phyloP scores from a whole-genome alignment of 2,797 vertebrate genomes.

The Sphaeramia orbicularis region DNA sequence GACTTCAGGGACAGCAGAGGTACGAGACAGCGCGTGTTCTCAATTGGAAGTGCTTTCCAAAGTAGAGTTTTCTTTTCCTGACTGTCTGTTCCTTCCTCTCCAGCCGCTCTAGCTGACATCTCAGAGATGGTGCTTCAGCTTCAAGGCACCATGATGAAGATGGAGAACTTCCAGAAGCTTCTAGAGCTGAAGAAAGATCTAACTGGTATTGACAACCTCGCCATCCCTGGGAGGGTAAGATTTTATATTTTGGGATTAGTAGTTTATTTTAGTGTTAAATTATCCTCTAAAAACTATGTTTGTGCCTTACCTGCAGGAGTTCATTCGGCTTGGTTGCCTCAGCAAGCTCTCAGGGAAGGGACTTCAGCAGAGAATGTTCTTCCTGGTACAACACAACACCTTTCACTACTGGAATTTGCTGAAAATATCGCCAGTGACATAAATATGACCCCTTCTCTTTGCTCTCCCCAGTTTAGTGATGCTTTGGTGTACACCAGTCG shows the following conservation, averaged over 20 bases:
- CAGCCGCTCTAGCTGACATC: constrained; percentile 94
- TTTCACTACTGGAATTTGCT: neutral
- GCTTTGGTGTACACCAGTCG: constrained; percentile 94
- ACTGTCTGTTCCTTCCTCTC: neutral
- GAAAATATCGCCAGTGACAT: too few relatives aligned
- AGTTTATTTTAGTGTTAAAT: neutral
- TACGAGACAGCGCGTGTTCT: constrained; percentile 45
- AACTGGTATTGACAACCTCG: constrained; percentile 92
- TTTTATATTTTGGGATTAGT: neutral
- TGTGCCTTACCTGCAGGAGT: constrained; percentile 86
- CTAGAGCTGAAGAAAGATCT: constrained; percentile 97
- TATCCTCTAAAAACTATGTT: neutral
- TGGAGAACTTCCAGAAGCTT: constrained; percentile 98
- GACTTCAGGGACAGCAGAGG: constrained; percentile 97
- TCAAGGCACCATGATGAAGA: constrained; percentile 95
- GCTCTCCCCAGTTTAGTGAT: constrained; percentile 90
- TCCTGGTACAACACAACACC: constrained; percentile 86
- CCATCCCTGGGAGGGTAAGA: constrained; percentile 89
- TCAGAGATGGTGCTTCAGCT: constrained; percentile 94
- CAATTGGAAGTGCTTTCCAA: too few relatives aligned
- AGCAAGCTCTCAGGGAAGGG: constrained; percentile 98
- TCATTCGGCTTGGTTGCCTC: constrained; percentile 95
- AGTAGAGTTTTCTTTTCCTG: neutral
- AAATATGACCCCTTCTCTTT: neutral
- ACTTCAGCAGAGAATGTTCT: constrained; percentile 98